Base-by-base conservation (phyloP, 2,113 vertebrate species). In the Atlantisia rogersi region DNA sequence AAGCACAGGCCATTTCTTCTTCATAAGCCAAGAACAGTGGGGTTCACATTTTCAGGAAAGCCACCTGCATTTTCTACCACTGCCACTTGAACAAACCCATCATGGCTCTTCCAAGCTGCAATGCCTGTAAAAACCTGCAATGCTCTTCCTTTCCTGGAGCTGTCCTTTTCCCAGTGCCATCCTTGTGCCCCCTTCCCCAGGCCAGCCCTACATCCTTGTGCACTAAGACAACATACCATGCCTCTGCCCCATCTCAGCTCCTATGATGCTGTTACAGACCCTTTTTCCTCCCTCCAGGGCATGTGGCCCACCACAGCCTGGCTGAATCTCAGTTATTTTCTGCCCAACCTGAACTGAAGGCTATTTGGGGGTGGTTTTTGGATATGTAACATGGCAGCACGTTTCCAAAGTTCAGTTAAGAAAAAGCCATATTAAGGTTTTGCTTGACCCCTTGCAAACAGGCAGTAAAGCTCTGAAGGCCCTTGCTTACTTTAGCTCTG, bases 381-480 rank as follows among this genome's bases (percentile, higher is more conserved):
- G 28, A 37, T 64, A 20, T 28, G 16, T 67, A 52, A 73, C 7
- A 5, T 29, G 53, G 35, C 37, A 53, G 32, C 28, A 73, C 8
- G 37, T 77, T 78, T 62, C 40, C 1, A 1, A n/a, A 81, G 35
- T 32, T 78, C 60, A 40, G 52, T 32, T 60, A 60, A 67, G 65
- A 71, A 64, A 59, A 70, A 55, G 11, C 9, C 13, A 2, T 56
- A 10, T 62, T 62, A 31, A 55, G 14, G 46, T 76, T 67, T 76
- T 48, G 22, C 31, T 53, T 56, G 58, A 48, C 44, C 13, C 42
- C 15, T 65, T 73, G 46, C 59, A 82, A 67, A 79, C 22, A 86
- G 39, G 28, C 22, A 71, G 44, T 0, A 1, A 50, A 39, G 52
- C 35, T 86, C n/a, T 0, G 1, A 25, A 3, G 17, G 24, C 15